Evolutionary conservation across 1,140 invertebrate genomes (phyloP).

Genomic region (Heliconius congener): DNA sequence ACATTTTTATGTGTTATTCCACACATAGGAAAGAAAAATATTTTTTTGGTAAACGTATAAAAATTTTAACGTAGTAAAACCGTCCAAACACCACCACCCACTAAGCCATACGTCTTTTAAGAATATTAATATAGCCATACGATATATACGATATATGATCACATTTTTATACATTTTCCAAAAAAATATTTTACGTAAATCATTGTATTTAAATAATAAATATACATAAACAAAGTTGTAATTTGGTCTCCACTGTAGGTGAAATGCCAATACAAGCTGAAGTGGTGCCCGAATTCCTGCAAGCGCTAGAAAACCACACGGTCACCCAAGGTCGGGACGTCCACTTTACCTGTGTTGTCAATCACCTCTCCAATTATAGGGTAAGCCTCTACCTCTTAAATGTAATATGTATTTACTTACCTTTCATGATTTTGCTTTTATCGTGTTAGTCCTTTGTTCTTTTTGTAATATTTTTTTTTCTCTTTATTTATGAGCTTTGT

Average conservation of each 20-base stretch:
- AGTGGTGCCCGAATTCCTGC: constrained; percentile 89
- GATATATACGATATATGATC: too few species aligned
- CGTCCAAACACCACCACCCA: too few species aligned
- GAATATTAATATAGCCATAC: too few species aligned
- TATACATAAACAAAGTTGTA: neutral
- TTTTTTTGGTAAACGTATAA: too few species aligned
- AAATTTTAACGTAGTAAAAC: too few species aligned
- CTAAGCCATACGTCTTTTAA: too few species aligned
- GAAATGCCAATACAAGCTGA: constrained; percentile 71
- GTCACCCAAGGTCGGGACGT: constrained; percentile 93
- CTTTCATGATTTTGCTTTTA: constrained; percentile 3
- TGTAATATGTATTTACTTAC: constrained; percentile 7
- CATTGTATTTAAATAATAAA: neutral
- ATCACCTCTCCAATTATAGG: constrained; percentile 92
- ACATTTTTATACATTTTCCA: too few species aligned
- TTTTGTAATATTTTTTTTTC: neutral
- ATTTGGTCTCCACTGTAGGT: constrained; percentile 43
- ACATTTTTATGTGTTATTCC: too few species aligned
- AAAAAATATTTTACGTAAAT: too few species aligned
- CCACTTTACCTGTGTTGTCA: constrained; percentile 93
- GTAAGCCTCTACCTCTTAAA: constrained; percentile 79
- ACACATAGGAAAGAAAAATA: too few species aligned
- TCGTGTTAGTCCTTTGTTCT: neutral
- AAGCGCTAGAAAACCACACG: constrained; percentile 92
- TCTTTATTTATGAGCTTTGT: too few species aligned